Evolutionary conservation across 2,888 invertebrate genomes (phyloP).

Genomic region (Apomyelois bistriatella): DNA sequence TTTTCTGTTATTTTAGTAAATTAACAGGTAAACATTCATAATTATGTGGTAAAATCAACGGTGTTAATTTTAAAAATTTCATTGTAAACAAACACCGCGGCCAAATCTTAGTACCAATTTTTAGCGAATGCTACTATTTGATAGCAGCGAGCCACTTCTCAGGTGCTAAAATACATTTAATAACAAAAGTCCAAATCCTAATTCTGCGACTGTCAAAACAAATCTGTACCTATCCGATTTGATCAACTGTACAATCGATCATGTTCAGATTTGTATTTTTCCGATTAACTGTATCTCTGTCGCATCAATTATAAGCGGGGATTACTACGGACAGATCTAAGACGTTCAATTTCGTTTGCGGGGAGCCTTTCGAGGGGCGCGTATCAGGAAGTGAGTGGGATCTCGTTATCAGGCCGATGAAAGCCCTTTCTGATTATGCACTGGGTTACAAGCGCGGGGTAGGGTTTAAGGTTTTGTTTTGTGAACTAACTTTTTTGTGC

Average conservation of each 20-base stretch:
- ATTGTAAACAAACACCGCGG: no score
- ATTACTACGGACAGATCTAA: constrained; percentile 74
- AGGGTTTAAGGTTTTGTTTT: not conserved
- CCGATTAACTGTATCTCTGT: constrained; percentile 72
- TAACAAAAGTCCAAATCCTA: constrained; percentile 10
- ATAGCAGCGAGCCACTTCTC: no score
- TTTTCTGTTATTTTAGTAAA: no score
- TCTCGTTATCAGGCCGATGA: constrained; percentile 56
- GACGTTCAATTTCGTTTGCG: constrained; percentile 70
- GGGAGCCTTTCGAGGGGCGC: constrained; percentile 38
- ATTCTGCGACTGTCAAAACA: constrained; percentile 24
- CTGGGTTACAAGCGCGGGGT: constrained; percentile 20
- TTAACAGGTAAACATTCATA: no score
- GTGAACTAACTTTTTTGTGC: not conserved
- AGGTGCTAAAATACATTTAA: constrained; percentile 2
- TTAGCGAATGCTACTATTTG: no score
- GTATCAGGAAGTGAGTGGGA: constrained; percentile 61
- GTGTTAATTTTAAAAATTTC: no score
- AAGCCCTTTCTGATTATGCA: constrained; percentile 47
- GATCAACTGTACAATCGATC: constrained; percentile 61
- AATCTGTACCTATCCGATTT: constrained; percentile 20
- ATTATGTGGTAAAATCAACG: no score
- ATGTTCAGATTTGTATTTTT: constrained; percentile 75
- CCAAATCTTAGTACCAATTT: no score
- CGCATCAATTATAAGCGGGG: constrained; percentile 78